Evolutionary conservation across 2,888 invertebrate species (phyloP), one percentile per base, ranked within the genome.

Genomic region (Pyrrhia umbra): DNA sequence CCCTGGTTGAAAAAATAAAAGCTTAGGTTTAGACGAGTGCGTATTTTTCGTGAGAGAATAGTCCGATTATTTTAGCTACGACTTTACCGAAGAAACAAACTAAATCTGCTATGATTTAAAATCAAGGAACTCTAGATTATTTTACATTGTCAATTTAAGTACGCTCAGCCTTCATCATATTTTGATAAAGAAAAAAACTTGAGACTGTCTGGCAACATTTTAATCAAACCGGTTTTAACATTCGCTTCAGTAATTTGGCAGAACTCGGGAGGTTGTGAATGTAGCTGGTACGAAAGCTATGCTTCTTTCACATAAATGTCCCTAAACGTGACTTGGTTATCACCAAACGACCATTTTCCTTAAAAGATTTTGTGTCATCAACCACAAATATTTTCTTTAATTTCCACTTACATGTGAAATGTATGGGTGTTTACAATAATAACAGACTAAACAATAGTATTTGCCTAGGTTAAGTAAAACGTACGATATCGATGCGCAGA

Each of bases 1-100:
- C 81, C 99, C 99, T 97, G 92, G 71, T 85, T 8, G 55, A 43
- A 54, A 15, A 27, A 43, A 55, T 40, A 34, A 13, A 34, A 34
- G 4, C 13, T 34, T n/a, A n/a, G 4, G n/a, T 3, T 34, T 13
- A n/a, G n/a, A 34, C 6, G 23, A 23, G 3, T 23, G 23, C 23
- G 23, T 23, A 23, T 23, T 6, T 23, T 23, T 23, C 23, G 6
- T 23, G n/a, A n/a, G n/a, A n/a, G n/a, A n/a, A n/a, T n/a, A n/a
- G n/a, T n/a, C n/a, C n/a, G n/a, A n/a, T n/a, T n/a, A n/a, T n/a
- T n/a, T n/a, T n/a, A n/a, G n/a, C n/a, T n/a, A n/a, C n/a, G n/a
- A n/a, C n/a, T n/a, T n/a, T n/a, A n/a, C n/a, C n/a, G n/a, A n/a
- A n/a, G n/a, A n/a, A n/a, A n/a, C n/a, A n/a, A n/a, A n/a, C n/a